These are phyloP conservation scores for Paratilapia polleni DNA, from an alignment of 2,113 vertebrate genomes.

Conservation along the genomic window DNA sequence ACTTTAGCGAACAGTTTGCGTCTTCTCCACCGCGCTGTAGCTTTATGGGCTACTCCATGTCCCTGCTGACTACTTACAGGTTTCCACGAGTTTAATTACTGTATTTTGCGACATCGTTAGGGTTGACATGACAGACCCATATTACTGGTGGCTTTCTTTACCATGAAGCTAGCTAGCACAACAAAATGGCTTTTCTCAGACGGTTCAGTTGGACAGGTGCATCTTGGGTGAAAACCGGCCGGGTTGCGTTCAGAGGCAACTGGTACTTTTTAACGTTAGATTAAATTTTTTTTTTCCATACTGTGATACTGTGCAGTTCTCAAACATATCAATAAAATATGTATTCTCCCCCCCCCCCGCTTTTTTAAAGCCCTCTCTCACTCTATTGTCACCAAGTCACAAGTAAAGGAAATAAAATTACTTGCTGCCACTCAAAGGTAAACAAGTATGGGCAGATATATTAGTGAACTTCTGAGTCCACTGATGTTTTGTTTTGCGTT, in stretches of 20 bases:
- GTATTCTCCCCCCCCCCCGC: too few species aligned
- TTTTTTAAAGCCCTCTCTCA: too few species aligned
- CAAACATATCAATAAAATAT: not conserved
- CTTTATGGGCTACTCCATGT: slow-evolving; percentile 32
- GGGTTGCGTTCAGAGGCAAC: slow-evolving; percentile 51
- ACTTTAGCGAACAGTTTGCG: slow-evolving; percentile 61
- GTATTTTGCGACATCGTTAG: slow-evolving; percentile 43
- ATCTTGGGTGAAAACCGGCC: slow-evolving; percentile 69
- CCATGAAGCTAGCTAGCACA: slow-evolving; percentile 72
- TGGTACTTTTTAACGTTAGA: not conserved
- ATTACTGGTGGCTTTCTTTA: slow-evolving; percentile 54
- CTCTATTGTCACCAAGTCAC: too few species aligned
- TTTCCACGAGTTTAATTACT: slow-evolving; percentile 10
- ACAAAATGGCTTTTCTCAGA: slow-evolving; percentile 80
- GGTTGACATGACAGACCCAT: slow-evolving; percentile 31
- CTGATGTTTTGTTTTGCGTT: not conserved
- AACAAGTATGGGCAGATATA: not conserved
- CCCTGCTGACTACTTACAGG: slow-evolving; percentile 17
- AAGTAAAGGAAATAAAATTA: too few species aligned
- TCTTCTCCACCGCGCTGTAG: slow-evolving; percentile 52
- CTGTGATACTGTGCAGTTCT: too few species aligned
- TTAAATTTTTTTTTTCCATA: not conserved
- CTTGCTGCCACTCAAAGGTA: not conserved
- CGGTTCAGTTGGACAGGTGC: slow-evolving; percentile 69
- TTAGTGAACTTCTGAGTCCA: too few species aligned